Base-by-base conservation (phyloP, 2,888 invertebrate species). In the Dastarcus helophoroides region DNA sequence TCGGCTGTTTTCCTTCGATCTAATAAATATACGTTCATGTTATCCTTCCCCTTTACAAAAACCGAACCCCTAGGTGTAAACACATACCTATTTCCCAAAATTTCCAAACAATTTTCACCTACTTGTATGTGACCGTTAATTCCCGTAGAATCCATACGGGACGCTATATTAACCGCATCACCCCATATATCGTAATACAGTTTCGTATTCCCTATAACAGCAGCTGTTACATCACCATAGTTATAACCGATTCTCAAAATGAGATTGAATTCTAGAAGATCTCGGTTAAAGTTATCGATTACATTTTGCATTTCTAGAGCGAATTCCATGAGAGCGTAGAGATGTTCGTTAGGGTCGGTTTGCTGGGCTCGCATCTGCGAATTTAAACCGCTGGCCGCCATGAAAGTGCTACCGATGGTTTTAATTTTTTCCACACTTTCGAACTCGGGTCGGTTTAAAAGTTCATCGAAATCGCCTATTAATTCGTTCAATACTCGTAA, bases 121-220 rank as follows among this genome's bases (percentile, higher is more conserved):
- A 86, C 73, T 56, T 89, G 89, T 42, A 93, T 84, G 27, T 80
- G 67, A 35, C 88, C 84, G 3, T 79, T 71, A 6, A 93, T 77
- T 0, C 95, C 95, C 0, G 94, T 95, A 0, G 90, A 88, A 60
- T 97, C 95, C 97, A 97, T 97, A 31, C 95, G 69, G 4, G 89
- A 89, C 0, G 95, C 90, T 34, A 95, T 91, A 58, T 97, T 97
- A 0, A 97, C 95, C 0, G 95, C 90, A 58, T 97, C 95, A 0
- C 95, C 95, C 95, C 95, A 97, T 47, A 95, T 95, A 58, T 95
- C 95, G 50, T 94, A 97, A 58, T 90, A 88, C 36, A 97, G 65
- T 55, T 95, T 97, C 2, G 86, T 86, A 4, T 93, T 93, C 0
- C 95, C 95, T 31, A 97, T 94, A 2, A 97, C 85, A 2, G 94